phyloP scores from a whole-genome alignment of 1,140 invertebrate species.

The Lethrus apterus region DNA sequence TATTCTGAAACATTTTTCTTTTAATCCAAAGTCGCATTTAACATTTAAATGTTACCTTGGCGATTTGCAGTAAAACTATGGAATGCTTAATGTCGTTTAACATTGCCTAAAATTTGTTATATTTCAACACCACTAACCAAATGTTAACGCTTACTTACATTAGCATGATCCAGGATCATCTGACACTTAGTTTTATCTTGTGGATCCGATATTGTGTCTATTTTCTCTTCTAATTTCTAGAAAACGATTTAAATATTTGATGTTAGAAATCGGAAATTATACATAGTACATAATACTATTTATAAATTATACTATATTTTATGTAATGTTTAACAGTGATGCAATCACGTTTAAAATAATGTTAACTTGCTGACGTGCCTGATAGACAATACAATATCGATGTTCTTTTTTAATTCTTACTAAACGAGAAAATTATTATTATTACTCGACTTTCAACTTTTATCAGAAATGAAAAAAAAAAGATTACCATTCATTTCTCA shows the following conservation, averaged over 20 bases:
- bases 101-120: conserved; percentile 57
- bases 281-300: too few species aligned
- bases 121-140: background rate
- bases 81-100: conserved; percentile 94
- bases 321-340: too few species aligned
- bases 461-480: too few species aligned
- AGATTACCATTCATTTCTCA: too few species aligned
- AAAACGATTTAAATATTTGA: conserved; percentile 27
- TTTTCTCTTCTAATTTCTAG: conserved; percentile 59
- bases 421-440: too few species aligned
- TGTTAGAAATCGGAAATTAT: too few species aligned
- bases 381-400: too few species aligned
- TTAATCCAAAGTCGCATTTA: background rate
- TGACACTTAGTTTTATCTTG: conserved; percentile 59
- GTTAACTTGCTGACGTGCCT: too few species aligned
- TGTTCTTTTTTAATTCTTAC: too few species aligned
- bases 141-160: conserved; percentile 44
- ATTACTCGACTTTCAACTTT: too few species aligned
- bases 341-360: too few species aligned
- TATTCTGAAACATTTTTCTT: conserved; percentile 59
- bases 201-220: conserved; percentile 55
- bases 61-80: conserved; percentile 94
- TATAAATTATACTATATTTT: too few species aligned
- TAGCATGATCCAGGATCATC: conserved; percentile 54
- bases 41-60: conserved; percentile 64